Base-by-base conservation (phyloP, 2,797 vertebrate genomes). In the Lepus oiostolus region DNA sequence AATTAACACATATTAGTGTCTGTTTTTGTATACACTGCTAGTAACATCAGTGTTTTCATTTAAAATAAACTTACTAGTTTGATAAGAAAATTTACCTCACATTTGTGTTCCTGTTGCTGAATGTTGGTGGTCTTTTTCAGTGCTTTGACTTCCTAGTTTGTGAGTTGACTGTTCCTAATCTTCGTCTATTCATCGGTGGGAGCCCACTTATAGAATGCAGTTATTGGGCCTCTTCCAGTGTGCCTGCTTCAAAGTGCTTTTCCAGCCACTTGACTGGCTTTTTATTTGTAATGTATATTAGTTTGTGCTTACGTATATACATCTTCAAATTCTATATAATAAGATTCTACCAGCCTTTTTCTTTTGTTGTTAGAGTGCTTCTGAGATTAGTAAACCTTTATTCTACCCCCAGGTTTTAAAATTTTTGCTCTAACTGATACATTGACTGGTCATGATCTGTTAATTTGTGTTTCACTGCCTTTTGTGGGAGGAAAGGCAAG, bases 21-120 rank as follows among this genome's bases (percentile, higher is more conserved):
- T 90, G 7, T 58, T 50, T 82, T 67, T 52, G 35, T 92, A 30
- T 58, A 47, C 1, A 14, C 17, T 38, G 26, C 60, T 87, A 32
- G 63, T 80, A 87, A 54, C 12, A 14, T 67, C 30, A 85, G 2
- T 65, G 74, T 92, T 89, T 89, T 68, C 80, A 42, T 92, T 95
- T 79, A 72, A 77, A 60, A 32, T 38, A 32, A 84, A 16, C 70
- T 54, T 68, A 60, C 14, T 85, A 75, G 22, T 80, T 85, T 95
- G 68, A 21, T 89, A 60, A 68, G 79, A 80, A 68, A 75, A 42
- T 58, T 6, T 54, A 13, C 28, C 28, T 71, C 9, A 5, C 67
- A 67, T 74, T 85, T 88, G 79, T n/a, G 60, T 32, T 74, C 80
- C 30, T 24, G 10, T 74, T 75, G 30, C 47, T 95, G 70, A 87